Percentiles rank a stretch among this genome's conserved stretches.
Evolutionary conservation across 1,140 invertebrate genomes (phyloP).

Genomic region (Meteorus sp.): DNA sequence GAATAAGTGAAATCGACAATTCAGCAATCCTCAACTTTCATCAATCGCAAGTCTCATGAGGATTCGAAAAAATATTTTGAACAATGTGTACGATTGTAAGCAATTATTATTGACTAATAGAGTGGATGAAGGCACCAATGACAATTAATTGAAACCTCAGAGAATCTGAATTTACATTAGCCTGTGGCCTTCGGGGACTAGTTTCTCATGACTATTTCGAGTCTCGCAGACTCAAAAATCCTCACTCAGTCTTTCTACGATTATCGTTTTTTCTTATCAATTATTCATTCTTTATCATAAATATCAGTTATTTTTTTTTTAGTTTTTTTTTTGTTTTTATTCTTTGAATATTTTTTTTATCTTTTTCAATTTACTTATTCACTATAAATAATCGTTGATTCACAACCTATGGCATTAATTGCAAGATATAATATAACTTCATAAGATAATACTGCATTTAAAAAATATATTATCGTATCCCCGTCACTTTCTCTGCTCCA

Average conservation of each 20-base stretch:
- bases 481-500: slow-evolving; percentile 20
- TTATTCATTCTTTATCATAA: not conserved
- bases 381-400: slow-evolving; percentile 23
- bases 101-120: slow-evolving; percentile 7
- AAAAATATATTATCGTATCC: slow-evolving; percentile 26
- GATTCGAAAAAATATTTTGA: slow-evolving; percentile 16
- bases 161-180: slow-evolving; percentile 41
- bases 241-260: slow-evolving; percentile 53
- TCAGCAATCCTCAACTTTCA: not conserved
- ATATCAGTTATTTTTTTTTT: not conserved
- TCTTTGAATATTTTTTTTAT: not conserved
- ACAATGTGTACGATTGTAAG: not conserved
- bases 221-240: slow-evolving; percentile 43
- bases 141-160: slow-evolving; percentile 41
- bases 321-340: slow-evolving; percentile 6
- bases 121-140: slow-evolving; percentile 21
- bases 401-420: slow-evolving; percentile 37
- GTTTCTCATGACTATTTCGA: slow-evolving; percentile 57
- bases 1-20: not conserved
- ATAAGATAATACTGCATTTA: slow-evolving; percentile 26
- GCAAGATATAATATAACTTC: slow-evolving; percentile 16
- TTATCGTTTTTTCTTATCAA: slow-evolving; percentile 24
- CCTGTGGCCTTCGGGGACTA: slow-evolving; percentile 54
- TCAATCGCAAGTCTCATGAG: not conserved
- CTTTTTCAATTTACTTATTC: not conserved